Percentiles rank a stretch among this genome's conserved stretches.
Evolutionary conservation across 2,888 invertebrate species (phyloP).

Genomic region (Tenthredo notha): DNA sequence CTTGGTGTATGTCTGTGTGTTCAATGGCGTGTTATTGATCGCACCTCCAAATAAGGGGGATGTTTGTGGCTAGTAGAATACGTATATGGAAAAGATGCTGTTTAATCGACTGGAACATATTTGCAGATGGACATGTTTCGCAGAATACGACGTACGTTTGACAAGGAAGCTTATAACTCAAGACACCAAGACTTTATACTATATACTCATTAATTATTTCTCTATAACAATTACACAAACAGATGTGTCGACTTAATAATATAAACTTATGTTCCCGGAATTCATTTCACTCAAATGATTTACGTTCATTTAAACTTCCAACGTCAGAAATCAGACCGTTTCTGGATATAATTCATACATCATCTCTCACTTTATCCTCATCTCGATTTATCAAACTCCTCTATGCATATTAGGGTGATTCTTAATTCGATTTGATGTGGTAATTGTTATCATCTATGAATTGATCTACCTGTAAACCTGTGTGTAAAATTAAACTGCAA

Average conservation of each 20-base stretch:
- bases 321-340: neutral
- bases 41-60: constrained; percentile 39
- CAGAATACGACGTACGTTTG: neutral
- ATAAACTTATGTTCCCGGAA: constrained; percentile 18
- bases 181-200: neutral
- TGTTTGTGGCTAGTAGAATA: constrained; percentile 17
- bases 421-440: too few relatives aligned
- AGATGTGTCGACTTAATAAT: constrained; percentile 9
- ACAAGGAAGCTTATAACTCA: constrained; percentile 23
- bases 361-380: neutral
- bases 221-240: neutral
- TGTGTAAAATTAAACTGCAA: too few relatives aligned
- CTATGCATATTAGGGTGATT: too few relatives aligned
- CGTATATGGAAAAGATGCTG: constrained; percentile 26
- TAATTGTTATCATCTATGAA: too few relatives aligned
- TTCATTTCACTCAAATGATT: neutral
- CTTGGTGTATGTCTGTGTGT: constrained; percentile 29
- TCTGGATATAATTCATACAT: neutral
- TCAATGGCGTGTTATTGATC: constrained; percentile 48
- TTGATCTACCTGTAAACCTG: too few relatives aligned
- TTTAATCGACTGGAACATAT: constrained; percentile 30
- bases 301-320: neutral
- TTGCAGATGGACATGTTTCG: constrained; percentile 23
- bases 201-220: too few relatives aligned
- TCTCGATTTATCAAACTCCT: neutral